Evolutionary conservation across 2,888 invertebrate genomes (phyloP).

Genomic region (Campoplex nolae): DNA sequence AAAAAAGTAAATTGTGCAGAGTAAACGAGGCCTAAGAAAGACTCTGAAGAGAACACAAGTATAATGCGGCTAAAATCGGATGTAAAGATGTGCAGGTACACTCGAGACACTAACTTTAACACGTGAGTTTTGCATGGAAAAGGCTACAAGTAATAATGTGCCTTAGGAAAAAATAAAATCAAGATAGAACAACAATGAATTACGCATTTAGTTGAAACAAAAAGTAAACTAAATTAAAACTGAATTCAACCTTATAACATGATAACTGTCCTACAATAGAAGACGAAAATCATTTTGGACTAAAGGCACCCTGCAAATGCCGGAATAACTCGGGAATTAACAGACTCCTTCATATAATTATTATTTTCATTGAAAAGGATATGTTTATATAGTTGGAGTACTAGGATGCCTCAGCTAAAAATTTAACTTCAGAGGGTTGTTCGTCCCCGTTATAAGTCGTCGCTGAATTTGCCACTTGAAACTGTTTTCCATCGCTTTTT

Average conservation of each 20-base stretch:
- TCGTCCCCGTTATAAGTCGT: not conserved
- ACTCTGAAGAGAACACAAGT: not conserved
- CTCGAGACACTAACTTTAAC: constrained; percentile 48
- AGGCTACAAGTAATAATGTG: constrained; percentile 21
- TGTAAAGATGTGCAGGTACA: constrained; percentile 1
- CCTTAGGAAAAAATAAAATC: not conserved
- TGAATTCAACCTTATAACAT: not conserved
- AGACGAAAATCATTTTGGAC: not conserved
- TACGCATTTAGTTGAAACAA: not conserved
- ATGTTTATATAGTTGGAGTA: not conserved
- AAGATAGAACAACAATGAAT: constrained; percentile 5
- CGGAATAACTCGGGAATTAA: not conserved
- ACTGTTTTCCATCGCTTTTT: constrained; percentile 35
- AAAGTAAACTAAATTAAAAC: not conserved
- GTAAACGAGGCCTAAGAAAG: constrained; percentile 31
- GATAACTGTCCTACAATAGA: not conserved
- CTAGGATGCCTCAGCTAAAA: not conserved
- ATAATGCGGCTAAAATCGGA: constrained; percentile 29
- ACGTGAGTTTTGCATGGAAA: not conserved
- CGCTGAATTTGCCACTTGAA: constrained; percentile 17
- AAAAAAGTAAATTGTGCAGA: constrained; percentile 50
- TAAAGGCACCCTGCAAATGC: not conserved
- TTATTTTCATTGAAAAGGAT: not conserved
- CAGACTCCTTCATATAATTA: not conserved
- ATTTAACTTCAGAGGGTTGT: constrained; percentile 21